Conservation (phyloP, 2,113 vertebrate genomes). For the Protobothrops flavoviridis region DNA sequence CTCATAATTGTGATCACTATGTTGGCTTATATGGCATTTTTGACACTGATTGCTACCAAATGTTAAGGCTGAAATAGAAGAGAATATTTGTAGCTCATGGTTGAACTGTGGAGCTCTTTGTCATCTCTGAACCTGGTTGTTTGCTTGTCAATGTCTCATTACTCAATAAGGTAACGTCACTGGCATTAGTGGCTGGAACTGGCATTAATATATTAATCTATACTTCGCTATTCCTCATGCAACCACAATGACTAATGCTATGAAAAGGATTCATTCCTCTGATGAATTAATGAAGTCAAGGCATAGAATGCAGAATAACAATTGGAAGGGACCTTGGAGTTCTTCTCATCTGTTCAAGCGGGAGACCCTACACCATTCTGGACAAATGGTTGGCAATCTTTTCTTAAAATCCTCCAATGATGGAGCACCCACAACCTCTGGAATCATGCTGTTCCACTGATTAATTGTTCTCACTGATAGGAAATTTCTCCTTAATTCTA, state of each 20-base stretch:
- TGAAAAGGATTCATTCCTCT: not conserved
- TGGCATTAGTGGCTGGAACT: not conserved
- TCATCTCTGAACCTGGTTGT: not conserved
- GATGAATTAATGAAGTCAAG: not conserved
- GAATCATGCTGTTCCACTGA: not conserved
- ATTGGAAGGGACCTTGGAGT: too few species aligned
- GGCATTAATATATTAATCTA: not conserved
- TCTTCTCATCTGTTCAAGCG: too few species aligned
- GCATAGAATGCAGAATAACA: too few species aligned
- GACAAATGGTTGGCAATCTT: too few species aligned
- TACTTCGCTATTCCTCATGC: not conserved
- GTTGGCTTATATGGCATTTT: not conserved
- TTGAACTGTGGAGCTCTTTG: not conserved
- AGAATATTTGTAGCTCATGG: not conserved
- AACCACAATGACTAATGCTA: not conserved
- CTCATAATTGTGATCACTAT: not conserved
- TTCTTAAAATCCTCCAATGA: too few species aligned
- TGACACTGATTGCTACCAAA: not conserved
- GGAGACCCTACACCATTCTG: too few species aligned
- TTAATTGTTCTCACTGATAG: not conserved
- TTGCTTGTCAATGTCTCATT: not conserved
- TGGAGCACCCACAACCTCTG: not conserved
- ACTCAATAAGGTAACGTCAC: not conserved
- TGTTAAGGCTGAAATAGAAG: not conserved
- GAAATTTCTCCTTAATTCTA: not conserved